Percentiles rank a stretch among this genome's conserved stretches.
Conservation (phyloP, 1,140 invertebrate genomes). For the Argopecten irradians region DNA sequence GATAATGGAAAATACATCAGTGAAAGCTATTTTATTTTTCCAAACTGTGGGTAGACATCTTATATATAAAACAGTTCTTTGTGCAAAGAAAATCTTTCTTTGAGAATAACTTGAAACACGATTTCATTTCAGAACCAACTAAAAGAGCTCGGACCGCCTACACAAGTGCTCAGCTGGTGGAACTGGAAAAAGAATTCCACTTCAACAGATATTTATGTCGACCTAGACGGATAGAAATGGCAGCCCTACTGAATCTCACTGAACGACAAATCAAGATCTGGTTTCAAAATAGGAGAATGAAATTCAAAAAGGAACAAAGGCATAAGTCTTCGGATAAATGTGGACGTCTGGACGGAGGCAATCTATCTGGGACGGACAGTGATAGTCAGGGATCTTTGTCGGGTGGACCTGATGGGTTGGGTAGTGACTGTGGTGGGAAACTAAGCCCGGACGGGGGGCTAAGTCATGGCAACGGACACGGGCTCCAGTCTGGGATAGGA, state of each 20-base stretch:
- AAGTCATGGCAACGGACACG: slow-evolving; percentile 27
- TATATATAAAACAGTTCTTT: not conserved
- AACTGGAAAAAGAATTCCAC: slow-evolving; percentile 95
- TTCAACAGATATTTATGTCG: slow-evolving; percentile 88
- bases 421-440: slow-evolving; percentile 58
- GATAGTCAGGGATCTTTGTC: slow-evolving; percentile 62
- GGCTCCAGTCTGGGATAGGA: slow-evolving; percentile 36
- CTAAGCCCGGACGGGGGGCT: slow-evolving; percentile 51
- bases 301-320: slow-evolving; percentile 99
- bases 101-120: slow-evolving; percentile 9
- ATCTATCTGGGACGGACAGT: slow-evolving; percentile 56
- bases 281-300: slow-evolving; percentile 97
- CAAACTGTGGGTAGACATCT: not conserved
- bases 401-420: slow-evolving; percentile 51
- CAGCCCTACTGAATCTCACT: slow-evolving; percentile 84
- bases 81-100: not conserved
- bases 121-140: slow-evolving; percentile 60
- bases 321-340: slow-evolving; percentile 83
- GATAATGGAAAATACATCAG: not conserved
- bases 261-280: slow-evolving; percentile 96
- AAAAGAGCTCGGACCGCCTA: slow-evolving; percentile 89
- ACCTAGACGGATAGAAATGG: slow-evolving; percentile 88
- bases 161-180: slow-evolving; percentile 98
- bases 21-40: not conserved
- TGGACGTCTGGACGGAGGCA: slow-evolving; percentile 52